Evolutionary conservation across 2,888 invertebrate species (phyloP).

Genomic region (Ceramica pisi): DNA sequence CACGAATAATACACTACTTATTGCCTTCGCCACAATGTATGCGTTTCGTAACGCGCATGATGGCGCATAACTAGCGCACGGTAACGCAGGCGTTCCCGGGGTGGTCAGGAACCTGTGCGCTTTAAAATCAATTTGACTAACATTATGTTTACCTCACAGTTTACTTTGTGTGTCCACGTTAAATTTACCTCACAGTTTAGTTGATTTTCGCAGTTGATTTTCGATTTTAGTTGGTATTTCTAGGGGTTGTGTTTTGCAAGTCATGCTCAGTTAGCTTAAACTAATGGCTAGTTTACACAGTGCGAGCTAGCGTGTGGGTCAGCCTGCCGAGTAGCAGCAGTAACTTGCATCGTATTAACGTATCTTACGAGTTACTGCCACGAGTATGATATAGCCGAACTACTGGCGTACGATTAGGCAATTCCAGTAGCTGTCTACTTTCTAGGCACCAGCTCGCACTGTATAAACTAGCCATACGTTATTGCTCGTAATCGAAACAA

Average conservation of each 20-base stretch:
- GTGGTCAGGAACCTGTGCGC: conserved; percentile 54
- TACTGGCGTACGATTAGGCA: too few relatives aligned
- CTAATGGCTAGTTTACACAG: too few relatives aligned
- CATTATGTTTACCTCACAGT: conserved; percentile 13
- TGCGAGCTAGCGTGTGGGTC: too few relatives aligned
- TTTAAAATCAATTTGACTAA: conserved; percentile 59
- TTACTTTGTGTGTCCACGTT: conserved; percentile 39
- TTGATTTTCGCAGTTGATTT: conserved; percentile 10
- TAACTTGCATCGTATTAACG: too few relatives aligned
- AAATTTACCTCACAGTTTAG: conserved; percentile 9
- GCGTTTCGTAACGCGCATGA: conserved; percentile 71
- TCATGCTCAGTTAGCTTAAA: background rate
- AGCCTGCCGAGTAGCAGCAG: too few relatives aligned
- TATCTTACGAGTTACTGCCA: too few relatives aligned
- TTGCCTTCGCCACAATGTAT: conserved; percentile 68
- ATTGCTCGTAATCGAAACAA: background rate
- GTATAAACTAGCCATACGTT: too few relatives aligned
- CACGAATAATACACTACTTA: conserved; percentile 72
- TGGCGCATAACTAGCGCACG: conserved; percentile 70
- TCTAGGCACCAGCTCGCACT: too few relatives aligned
- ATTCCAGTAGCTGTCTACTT: too few relatives aligned
- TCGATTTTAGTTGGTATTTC: conserved; percentile 17
- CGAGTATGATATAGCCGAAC: too few relatives aligned
- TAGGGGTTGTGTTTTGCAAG: background rate
- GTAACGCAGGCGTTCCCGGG: conserved; percentile 61